Evolutionary conservation across 1,140 invertebrate species (phyloP), one percentile per base, ranked within the genome.

Genomic region (Cardiocondyla obscurior): DNA sequence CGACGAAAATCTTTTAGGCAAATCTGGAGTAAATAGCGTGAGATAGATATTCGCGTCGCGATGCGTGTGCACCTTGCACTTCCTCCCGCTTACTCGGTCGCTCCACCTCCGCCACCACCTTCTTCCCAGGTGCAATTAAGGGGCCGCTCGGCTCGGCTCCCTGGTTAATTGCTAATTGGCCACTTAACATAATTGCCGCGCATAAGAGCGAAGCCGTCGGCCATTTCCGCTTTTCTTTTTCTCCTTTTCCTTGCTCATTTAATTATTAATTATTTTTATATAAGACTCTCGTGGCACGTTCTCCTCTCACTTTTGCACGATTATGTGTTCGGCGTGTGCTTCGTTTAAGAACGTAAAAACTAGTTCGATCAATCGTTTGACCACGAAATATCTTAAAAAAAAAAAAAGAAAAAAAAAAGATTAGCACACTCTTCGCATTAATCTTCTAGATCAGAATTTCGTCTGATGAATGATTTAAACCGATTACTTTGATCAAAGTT

Each of bases 181-280:
- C 90, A 91, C 89, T 92, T 90, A 91, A 91, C 91, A 90, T 92
- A 92, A 92, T 92, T 92, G 81, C 89, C 90, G 83, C 84, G 85
- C 89, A 85, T 86, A 91, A 87, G 84, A 89, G 88, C 90, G 76
- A 84, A 84, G 85, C 81, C 82, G 84, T 64, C 85, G 81, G 81
- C 91, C 90, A 91, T 91, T 92, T 92, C 90, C 90, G 90, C 85
- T 85, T 83, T 87, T 67, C 82, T 90, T 88, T 88, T 84, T 64
- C 82, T 85, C 49, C 72, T 77, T 79, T 84, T 77, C 51, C 49
- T 64, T 46, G 58, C 16, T 33, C 81, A 65, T 55, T 81, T 69
- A 81, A 86, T 89, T 88, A 82, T 76, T 69, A 86, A 82, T 90
- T 89, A 81, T 67, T 58, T 79, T 67, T 74, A 74, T 79, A 67